These are phyloP conservation scores for Pseudobourletiella spinata DNA, from an alignment of 1,140 invertebrate genomes.

Conservation along the genomic window DNA sequence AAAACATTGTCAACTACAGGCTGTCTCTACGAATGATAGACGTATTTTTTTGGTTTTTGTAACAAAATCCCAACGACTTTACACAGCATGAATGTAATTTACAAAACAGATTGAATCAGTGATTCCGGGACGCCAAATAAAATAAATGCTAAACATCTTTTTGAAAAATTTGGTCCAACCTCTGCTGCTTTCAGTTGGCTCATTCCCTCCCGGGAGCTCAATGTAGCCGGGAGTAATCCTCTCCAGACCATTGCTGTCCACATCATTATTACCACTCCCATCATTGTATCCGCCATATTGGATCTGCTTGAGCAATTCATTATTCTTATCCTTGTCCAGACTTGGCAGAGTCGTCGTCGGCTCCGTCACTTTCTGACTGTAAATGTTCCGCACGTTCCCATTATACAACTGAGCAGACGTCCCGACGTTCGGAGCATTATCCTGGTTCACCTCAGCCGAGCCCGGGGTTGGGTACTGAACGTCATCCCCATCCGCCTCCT, in stretches of 20 bases:
- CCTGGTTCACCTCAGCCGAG: background rate
- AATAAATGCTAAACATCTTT: background rate
- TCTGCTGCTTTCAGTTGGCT: conserved; percentile 1
- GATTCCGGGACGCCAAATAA: too few species aligned
- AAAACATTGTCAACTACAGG: background rate
- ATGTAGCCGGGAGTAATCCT: conserved; percentile 8
- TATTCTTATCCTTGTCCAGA: background rate
- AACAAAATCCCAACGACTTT: too few species aligned
- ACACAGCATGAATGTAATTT: too few species aligned
- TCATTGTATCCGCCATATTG: background rate
- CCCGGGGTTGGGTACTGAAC: conserved; percentile 8
- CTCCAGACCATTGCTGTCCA: background rate
- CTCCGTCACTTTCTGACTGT: background rate
- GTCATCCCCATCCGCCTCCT: background rate
- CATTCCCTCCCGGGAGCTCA: background rate
- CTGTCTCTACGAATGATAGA: too few species aligned
- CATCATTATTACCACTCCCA: background rate
- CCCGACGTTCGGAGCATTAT: conserved; percentile 5
- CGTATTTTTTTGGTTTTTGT: too few species aligned
- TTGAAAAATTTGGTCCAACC: background rate
- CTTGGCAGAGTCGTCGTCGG: background rate
- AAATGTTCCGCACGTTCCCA: conserved; percentile 11
- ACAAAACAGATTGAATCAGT: too few species aligned
- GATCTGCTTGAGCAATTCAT: background rate
- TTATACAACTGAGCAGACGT: conserved; percentile 18